Evolutionary conservation across 2,113 vertebrate species (phyloP).

Genomic region (Propithecus coquereli): DNA sequence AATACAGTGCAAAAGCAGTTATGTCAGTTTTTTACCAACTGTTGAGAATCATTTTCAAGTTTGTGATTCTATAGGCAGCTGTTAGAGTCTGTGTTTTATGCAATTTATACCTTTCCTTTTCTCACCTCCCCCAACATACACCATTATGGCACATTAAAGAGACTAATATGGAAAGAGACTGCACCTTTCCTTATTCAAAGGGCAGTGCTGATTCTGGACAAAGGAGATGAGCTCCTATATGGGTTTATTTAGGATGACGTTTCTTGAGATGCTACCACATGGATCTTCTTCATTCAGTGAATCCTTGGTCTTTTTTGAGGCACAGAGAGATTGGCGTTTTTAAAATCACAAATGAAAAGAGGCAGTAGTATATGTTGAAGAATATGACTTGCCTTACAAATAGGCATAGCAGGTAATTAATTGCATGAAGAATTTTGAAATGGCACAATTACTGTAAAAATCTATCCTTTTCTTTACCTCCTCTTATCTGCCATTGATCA

Average conservation of each 20-base stretch:
- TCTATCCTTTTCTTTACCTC: neutral
- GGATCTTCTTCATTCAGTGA: neutral
- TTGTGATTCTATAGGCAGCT: neutral
- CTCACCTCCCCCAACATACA: neutral
- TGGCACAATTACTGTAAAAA: constrained; percentile 16
- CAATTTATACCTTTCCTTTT: neutral
- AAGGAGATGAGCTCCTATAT: neutral
- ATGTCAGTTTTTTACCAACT: neutral
- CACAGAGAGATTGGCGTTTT: neutral
- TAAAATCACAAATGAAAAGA: neutral
- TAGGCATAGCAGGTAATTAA: neutral
- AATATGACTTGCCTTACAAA: neutral
- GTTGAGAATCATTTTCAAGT: neutral
- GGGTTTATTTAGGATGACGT: neutral
- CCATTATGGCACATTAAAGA: neutral
- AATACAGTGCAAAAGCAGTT: neutral
- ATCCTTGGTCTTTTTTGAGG: neutral
- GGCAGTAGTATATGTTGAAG: neutral
- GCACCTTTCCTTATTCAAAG: neutral
- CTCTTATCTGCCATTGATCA: neutral
- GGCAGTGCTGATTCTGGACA: neutral
- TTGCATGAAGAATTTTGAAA: constrained; percentile 4
- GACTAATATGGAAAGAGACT: neutral
- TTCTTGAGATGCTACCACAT: neutral
- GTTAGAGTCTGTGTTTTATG: neutral